Evolutionary conservation across 2,113 vertebrate genomes (phyloP), one percentile per base, ranked within the genome.

Genomic region (Uria lomvia): DNA sequence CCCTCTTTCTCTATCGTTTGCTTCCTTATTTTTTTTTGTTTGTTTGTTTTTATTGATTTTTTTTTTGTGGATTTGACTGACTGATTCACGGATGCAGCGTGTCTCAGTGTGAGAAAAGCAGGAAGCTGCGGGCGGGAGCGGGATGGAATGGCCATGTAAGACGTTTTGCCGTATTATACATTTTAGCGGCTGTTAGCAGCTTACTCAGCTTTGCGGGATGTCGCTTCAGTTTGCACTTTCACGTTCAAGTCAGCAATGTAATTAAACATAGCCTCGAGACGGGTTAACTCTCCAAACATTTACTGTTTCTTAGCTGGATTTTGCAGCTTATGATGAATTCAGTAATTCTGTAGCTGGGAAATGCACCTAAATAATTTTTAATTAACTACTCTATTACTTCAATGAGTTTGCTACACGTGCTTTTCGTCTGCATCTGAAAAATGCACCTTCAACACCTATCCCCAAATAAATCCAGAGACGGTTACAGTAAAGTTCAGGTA

Each of bases 41-140:
- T 50, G 9, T 23, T 40, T 9, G 17, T 62, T 27, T 12, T 38
- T 49, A 49, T 49, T 40, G 4, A 17, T 29, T 63, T 29, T 29
- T 40, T 40, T 40, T 29, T 29, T 12, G 19, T 45, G 72, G 32
- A 32, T 53, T 86, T 58, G n/a, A 45, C 19, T 76, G 18, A 15
- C 20, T 23, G 7, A n/a, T 66, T 86, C 0, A 16, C 0, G 6
- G 67, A 53, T 58, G 55, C 36, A 58, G 79, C 0, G 0, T 43
- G 21, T 27, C 5, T 34, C 17, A 50, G 22, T 2, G 2, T 45
- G 50, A 74, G 85, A 32, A 47, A 85, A 63, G 43, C 24, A 12
- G 0, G 29, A 66, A 66, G 42, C 16, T 8, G 11, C 16, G 80
- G 58, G 42, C 58, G 79, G 91, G 45, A 92, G 32, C 2, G 24